phyloP scores from a whole-genome alignment of 1,140 invertebrate genomes.

The Ips nitidus region DNA sequence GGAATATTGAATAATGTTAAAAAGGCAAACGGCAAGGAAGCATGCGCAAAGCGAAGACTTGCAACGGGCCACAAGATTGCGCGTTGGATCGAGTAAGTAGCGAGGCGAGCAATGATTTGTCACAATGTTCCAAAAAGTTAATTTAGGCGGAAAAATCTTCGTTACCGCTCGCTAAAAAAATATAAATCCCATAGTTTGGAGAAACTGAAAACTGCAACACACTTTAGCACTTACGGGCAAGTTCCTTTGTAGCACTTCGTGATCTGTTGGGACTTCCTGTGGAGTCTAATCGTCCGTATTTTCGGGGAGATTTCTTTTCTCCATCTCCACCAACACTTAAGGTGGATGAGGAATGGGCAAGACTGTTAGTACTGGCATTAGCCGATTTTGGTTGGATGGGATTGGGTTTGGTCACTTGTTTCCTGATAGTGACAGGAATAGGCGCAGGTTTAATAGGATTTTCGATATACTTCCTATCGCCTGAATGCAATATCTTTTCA shows the following conservation, averaged over 20 bases:
- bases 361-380: constrained; percentile 42
- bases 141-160: background rate
- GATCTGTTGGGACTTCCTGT: constrained; percentile 77
- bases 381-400: constrained; percentile 41
- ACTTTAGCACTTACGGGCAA: constrained; percentile 69
- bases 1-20: background rate
- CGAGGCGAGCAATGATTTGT: background rate
- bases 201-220: background rate
- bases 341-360: constrained; percentile 47
- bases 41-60: background rate
- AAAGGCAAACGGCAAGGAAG: background rate
- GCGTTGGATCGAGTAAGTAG: background rate
- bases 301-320: constrained; percentile 63
- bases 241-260: constrained; percentile 85
- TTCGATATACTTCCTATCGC: constrained; percentile 81
- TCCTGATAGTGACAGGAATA: constrained; percentile 66
- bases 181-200: background rate
- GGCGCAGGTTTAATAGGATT: constrained; percentile 76
- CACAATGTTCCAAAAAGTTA: background rate
- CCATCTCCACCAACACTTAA: constrained; percentile 46
- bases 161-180: background rate
- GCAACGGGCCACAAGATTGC: background rate
- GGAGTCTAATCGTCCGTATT: constrained; percentile 74
- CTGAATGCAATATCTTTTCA: constrained; percentile 83
- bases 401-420: constrained; percentile 49